Percentiles rank a stretch among this genome's conserved stretches.
Conservation (phyloP, 2,888 invertebrate genomes). For the Cephus nigrinus region DNA sequence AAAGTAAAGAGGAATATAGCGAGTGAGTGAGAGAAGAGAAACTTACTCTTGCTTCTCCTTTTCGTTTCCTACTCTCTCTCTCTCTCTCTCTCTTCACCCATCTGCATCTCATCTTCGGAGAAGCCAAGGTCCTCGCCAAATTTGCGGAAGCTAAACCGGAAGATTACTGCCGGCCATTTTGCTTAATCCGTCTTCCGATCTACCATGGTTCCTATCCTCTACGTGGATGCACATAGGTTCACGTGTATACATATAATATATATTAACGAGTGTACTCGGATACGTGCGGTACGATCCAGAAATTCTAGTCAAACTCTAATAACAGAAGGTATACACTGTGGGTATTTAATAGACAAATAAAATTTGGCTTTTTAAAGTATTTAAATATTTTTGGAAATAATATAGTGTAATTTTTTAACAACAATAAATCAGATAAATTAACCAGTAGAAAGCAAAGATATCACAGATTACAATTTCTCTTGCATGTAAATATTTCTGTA, state of each 20-base stretch:
- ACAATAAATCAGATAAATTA: background rate
- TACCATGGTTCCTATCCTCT: background rate
- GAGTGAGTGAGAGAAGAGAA: conserved; percentile 4
- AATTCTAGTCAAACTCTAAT: background rate
- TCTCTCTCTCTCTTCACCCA: background rate
- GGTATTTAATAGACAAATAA: background rate
- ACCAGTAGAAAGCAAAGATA: background rate
- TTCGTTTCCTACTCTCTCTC: background rate
- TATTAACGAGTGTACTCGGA: background rate
- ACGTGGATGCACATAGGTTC: background rate
- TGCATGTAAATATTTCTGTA: background rate
- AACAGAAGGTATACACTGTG: background rate
- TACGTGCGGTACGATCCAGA: background rate
- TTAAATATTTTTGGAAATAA: background rate
- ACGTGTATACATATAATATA: background rate
- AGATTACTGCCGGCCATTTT: conserved; percentile 13
- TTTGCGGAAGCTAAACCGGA: conserved; percentile 22
- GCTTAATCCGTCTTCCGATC: conserved; percentile 3
- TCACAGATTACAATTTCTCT: background rate
- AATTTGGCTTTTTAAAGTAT: background rate
- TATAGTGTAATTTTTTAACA: background rate
- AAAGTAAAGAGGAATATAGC: background rate
- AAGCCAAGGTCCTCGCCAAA: conserved; percentile 20
- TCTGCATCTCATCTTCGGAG: background rate
- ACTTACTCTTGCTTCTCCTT: background rate